Conservation (phyloP, 2,888 invertebrate species). For the Dynastes grantii region DNA sequence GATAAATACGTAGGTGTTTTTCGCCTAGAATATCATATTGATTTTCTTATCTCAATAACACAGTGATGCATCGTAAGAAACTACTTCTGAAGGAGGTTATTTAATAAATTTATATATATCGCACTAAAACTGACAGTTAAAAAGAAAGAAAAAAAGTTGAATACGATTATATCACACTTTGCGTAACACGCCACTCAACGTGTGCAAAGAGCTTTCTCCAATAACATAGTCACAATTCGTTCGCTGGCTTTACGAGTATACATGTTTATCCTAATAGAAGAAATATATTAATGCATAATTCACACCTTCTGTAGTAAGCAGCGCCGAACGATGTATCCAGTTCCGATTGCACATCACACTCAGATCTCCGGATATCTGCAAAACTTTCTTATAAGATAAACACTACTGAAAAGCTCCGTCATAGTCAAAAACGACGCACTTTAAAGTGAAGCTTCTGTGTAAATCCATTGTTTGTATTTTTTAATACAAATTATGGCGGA, state of each 20-base stretch:
- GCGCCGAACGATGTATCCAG: conserved; percentile 42
- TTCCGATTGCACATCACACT: conserved; percentile 47
- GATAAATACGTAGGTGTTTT: conserved; percentile 40
- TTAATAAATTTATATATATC: conserved; percentile 9
- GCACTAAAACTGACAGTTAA: neutral
- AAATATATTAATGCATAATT: conserved; percentile 36
- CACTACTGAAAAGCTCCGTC: conserved; percentile 52
- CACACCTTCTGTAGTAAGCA: conserved; percentile 42
- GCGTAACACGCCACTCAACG: conserved; percentile 55
- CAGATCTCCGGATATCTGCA: conserved; percentile 25
- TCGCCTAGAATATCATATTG: conserved; percentile 21
- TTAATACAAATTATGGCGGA: neutral
- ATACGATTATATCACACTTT: conserved; percentile 57
- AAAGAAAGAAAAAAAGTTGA: conserved; percentile 34
- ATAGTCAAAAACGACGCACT: conserved; percentile 64
- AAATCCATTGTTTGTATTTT: conserved; percentile 62
- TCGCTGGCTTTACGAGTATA: conserved; percentile 24
- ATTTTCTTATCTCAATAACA: conserved; percentile 25
- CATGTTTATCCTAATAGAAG: conserved; percentile 20
- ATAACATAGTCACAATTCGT: conserved; percentile 55
- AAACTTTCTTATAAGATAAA: neutral
- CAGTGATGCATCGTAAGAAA: conserved; percentile 5
- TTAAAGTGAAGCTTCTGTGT: conserved; percentile 63
- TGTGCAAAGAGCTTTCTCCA: conserved; percentile 57
- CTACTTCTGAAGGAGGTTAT: conserved; percentile 16